Base-by-base conservation (phyloP, 2,888 invertebrate species). In the Xestia sexstrigata region DNA sequence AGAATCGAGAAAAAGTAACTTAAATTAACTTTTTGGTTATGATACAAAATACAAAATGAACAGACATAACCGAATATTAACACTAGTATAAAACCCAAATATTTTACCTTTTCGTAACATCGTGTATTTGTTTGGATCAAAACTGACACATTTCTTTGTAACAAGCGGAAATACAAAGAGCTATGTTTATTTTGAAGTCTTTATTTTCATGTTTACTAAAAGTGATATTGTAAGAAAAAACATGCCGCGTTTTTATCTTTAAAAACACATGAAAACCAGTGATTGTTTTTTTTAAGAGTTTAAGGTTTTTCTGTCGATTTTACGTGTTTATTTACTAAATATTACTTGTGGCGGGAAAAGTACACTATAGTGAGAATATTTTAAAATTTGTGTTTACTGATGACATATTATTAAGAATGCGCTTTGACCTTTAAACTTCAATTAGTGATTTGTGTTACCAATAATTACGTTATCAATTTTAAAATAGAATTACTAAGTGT, bases 141-240 rank as follows among this genome's bases (percentile, higher is more conserved):
- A 83, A 20, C 30, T 79, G 87, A 74, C 84, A 79, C 52, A 74
- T 67, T 82, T 70, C 4, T 83, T 75, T 49, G 2, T 47, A 70
- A 23, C 13, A n/a, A 49, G 2, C 63, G 63, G 65, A 62, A 65
- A 71, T 45, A 35, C 30, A 49, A 69, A 23, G 8, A 47, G 1
- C n/a, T 9, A 15, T 69, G 52, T 82, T 39, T 80, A 62, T 76
- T 76, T 39, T 45, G 11, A 76, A 83, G 13, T 39, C 39, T 39
- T n/a, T n/a, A 13, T 63, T 55, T 55, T n/a, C 4, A 2, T 81
- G 55, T 82, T 82, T 26, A 82, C 20, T 35, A 63, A 45, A 35
- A 60, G 8, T 58, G 65, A n/a, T 69, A 47, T 47, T 15, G 11
- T 15, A 3, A 1, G 0, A 39, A 15, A 47, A 26, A 20, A 23